Evolutionary conservation across 2,797 vertebrate genomes (phyloP).

Genomic region (Aphelocoma californica): DNA sequence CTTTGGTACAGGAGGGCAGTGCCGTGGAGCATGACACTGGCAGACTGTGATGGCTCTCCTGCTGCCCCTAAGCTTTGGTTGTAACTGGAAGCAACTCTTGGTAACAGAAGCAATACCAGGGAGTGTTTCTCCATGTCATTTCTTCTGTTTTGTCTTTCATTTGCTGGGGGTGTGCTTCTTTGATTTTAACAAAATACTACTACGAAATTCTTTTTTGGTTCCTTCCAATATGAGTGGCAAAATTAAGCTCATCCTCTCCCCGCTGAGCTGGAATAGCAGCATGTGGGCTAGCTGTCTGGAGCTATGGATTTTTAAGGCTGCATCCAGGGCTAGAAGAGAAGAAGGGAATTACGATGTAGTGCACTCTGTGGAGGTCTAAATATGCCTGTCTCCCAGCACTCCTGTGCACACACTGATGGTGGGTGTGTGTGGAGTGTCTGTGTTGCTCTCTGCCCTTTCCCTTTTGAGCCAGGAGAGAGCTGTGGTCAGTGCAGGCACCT

Average conservation of each 20-base stretch:
- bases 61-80: neutral
- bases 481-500: neutral
- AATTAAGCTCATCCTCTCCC: neutral
- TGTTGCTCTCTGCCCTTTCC: neutral
- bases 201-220: neutral
- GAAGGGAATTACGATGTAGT: neutral
- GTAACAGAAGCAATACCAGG: neutral
- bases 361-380: neutral
- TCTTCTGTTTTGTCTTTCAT: neutral
- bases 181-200: neutral
- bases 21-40: accelerated
- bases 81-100: neutral
- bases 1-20: neutral
- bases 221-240: neutral
- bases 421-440: neutral
- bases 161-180: neutral
- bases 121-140: neutral
- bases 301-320: neutral
- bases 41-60: neutral
- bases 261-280: neutral
- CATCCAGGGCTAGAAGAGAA: neutral
- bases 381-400: neutral
- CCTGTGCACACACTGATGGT: neutral
- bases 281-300: neutral
- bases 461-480: neutral